These are phyloP conservation scores for Balanococcus diminutus DNA, from an alignment of 2,888 invertebrate species.

Conservation along the genomic window DNA sequence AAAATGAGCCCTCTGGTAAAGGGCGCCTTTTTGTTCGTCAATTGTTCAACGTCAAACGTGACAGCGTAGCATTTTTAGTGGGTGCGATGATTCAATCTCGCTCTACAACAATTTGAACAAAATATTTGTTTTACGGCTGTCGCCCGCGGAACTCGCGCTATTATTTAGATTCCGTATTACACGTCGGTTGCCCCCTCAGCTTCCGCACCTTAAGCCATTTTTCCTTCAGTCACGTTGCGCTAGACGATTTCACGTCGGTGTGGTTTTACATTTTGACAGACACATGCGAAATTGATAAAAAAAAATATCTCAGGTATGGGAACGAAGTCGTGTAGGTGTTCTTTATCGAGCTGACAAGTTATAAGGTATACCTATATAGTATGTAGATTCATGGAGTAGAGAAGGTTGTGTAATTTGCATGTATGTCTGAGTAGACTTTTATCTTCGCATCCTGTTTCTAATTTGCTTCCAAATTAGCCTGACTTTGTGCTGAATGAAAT, in stretches of 20 bases:
- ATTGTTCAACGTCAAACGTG: constrained; percentile 2
- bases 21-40: neutral
- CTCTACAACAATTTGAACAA: neutral
- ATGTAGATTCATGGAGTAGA: no score
- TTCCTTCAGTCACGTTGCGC: neutral
- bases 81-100: constrained; percentile 33
- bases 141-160: constrained; percentile 16
- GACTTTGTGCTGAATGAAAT: no score
- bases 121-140: constrained; percentile 33
- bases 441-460: no score
- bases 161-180: neutral
- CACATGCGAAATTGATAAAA: neutral
- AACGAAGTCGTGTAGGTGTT: neutral
- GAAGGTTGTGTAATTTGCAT: neutral
- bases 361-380: neutral
- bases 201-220: neutral
- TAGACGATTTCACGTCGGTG: constrained; percentile 14
- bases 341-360: neutral
- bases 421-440: neutral
- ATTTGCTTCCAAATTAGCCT: no score
- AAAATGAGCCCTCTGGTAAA: neutral
- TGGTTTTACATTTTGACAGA: neutral
- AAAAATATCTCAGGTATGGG: neutral
- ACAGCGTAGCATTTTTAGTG: constrained; percentile 26
- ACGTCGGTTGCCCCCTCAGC: neutral